Evolutionary conservation across 2,113 vertebrate species (phyloP).

Genomic region (Xyliphius kryptos): DNA sequence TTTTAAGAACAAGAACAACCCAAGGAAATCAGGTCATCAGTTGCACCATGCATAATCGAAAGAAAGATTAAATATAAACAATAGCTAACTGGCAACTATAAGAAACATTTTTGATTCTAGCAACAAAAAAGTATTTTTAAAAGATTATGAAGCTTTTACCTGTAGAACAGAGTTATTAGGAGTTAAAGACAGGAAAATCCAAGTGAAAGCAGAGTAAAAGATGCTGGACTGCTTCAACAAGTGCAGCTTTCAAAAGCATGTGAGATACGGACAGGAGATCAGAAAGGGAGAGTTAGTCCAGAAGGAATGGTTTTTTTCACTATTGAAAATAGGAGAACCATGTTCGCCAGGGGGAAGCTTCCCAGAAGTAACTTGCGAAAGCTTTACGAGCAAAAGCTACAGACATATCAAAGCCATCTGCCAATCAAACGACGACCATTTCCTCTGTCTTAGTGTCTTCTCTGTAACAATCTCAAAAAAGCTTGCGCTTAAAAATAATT

Average conservation of each 20-base stretch:
- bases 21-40: no score
- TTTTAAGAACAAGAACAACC: no score
- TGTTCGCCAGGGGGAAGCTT: constrained; percentile 45
- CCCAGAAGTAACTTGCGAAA: constrained; percentile 43
- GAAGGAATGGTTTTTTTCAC: constrained; percentile 21
- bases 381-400: constrained; percentile 59
- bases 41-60: no score
- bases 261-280: constrained; percentile 13
- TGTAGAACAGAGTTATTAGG: no score
- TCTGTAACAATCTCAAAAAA: constrained; percentile 31
- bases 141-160: no score
- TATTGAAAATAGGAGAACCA: constrained; percentile 28
- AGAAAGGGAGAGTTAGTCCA: constrained; percentile 21
- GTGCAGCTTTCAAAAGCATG: constrained; percentile 7
- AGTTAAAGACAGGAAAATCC: no score
- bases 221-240: constrained; percentile 14
- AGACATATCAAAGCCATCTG: constrained; percentile 59
- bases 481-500: no score
- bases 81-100: no score
- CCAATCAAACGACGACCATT: constrained; percentile 49
- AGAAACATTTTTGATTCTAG: no score
- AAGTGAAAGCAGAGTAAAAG: not conserved
- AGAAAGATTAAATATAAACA: no score
- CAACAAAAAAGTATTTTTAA: no score
- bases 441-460: constrained; percentile 43